phyloP scores from a whole-genome alignment of 2,888 invertebrate species.

The Pyrocoelia pectoralis region DNA sequence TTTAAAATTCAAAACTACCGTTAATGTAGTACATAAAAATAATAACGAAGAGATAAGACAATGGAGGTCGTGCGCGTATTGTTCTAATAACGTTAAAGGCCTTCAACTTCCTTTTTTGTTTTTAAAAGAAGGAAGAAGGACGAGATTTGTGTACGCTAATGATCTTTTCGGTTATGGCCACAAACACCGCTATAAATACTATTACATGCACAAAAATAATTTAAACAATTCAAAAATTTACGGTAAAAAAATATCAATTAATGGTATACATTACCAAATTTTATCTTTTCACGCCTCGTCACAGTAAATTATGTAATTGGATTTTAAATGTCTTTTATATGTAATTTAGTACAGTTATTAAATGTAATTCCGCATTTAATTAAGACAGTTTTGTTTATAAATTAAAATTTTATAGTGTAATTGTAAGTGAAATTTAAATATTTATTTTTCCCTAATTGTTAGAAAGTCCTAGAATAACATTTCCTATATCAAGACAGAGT shows the following conservation, averaged over 20 bases:
- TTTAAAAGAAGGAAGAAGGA: slow-evolving; percentile 11
- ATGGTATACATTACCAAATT: background rate
- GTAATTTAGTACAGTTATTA: background rate
- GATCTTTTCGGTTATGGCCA: slow-evolving; percentile 28
- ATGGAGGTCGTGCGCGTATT: slow-evolving; percentile 24
- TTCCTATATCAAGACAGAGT: too few species aligned
- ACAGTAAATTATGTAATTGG: background rate
- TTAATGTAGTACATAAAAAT: slow-evolving; percentile 27
- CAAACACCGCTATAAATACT: slow-evolving; percentile 25
- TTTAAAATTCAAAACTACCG: slow-evolving; percentile 30
- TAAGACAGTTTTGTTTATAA: background rate
- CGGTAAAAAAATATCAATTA: slow-evolving; percentile 9
- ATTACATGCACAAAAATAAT: background rate
- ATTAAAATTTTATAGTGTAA: background rate
- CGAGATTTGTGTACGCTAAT: slow-evolving; percentile 20
- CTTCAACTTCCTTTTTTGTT: slow-evolving; percentile 34
- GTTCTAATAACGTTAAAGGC: slow-evolving; percentile 17
- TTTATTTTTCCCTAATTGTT: background rate
- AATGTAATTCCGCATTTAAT: background rate
- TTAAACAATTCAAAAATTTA: slow-evolving; percentile 10
- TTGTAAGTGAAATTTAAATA: slow-evolving; percentile 2
- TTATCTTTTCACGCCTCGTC: background rate
- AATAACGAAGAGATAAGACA: slow-evolving; percentile 27
- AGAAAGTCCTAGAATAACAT: too few species aligned
- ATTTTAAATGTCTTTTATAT: background rate